Percentiles rank a stretch among this genome's conserved stretches.
Evolutionary conservation across 2,888 invertebrate genomes (phyloP).

Genomic region (Halocaridina rubra): DNA sequence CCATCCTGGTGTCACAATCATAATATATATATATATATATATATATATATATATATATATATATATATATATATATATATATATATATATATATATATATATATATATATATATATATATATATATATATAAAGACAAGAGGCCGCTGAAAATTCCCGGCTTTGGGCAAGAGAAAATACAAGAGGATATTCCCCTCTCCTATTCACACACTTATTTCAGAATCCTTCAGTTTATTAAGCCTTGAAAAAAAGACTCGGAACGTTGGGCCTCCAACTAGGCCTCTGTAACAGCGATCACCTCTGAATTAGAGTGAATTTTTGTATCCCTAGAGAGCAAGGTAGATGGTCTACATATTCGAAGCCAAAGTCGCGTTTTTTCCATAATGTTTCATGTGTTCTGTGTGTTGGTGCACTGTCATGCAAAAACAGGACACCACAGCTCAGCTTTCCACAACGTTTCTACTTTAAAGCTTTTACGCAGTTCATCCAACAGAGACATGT

Average conservation of each 20-base stretch:
- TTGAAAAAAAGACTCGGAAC: neutral
- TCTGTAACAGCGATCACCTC: too few relatives aligned
- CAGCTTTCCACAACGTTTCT: too few relatives aligned
- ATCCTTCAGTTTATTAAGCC: neutral
- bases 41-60: neutral
- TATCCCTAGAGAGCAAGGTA: neutral
- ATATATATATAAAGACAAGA: neutral
- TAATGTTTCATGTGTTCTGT: too few relatives aligned
- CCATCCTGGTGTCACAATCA: too few relatives aligned
- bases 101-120: slow-evolving; percentile 7
- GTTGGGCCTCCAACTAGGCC: too few relatives aligned
- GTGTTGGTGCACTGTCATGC: too few relatives aligned
- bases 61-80: neutral
- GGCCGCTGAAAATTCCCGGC: neutral
- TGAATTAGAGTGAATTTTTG: neutral
- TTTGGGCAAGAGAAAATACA: neutral
- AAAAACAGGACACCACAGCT: too few relatives aligned
- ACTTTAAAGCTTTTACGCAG: too few relatives aligned
- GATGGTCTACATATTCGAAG: neutral
- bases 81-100: slow-evolving; percentile 6
- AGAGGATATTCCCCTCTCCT: neutral
- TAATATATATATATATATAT: neutral
- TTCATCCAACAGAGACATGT: too few relatives aligned
- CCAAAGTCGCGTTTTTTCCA: too few relatives aligned
- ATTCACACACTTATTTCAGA: neutral